Percentiles rank a stretch among this genome's conserved stretches.
phyloP scores from a whole-genome alignment of 2,888 invertebrate genomes.

The Syrphus vitripennis region DNA sequence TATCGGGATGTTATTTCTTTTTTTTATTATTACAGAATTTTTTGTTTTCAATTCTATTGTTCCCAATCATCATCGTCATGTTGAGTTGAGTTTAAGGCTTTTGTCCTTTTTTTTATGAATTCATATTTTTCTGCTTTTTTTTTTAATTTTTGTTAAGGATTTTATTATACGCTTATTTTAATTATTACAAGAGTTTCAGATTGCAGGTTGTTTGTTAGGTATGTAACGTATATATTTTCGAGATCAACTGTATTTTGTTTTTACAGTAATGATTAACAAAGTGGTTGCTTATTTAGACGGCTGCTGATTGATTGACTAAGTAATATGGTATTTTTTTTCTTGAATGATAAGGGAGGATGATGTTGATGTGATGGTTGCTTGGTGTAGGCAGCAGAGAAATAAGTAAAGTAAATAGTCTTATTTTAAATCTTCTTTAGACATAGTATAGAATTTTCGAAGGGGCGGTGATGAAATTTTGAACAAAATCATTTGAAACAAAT shows the following conservation, averaged over 20 bases:
- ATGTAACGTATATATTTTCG: background rate
- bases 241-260: constrained; percentile 50
- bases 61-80: constrained; percentile 24
- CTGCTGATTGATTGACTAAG: constrained; percentile 59
- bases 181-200: constrained; percentile 47
- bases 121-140: constrained; percentile 37
- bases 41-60: constrained; percentile 26
- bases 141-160: constrained; percentile 18
- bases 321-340: constrained; percentile 35
- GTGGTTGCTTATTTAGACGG: constrained; percentile 40
- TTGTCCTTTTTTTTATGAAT: constrained; percentile 43
- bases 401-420: constrained; percentile 14
- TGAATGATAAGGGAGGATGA: too few species aligned
- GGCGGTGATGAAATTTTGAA: too few species aligned
- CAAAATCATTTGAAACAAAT: constrained; percentile 32
- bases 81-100: constrained; percentile 31
- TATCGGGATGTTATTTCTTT: constrained; percentile 11
- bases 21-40: background rate
- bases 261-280: constrained; percentile 31
- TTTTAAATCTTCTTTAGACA: background rate
- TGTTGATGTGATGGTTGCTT: background rate
- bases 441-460: background rate
- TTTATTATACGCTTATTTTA: constrained; percentile 34
- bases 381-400: background rate
- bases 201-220: constrained; percentile 10